Evolutionary conservation across 2,888 invertebrate species (phyloP), one percentile per base, ranked within the genome.

Genomic region (Dicyrtomina minuta): DNA sequence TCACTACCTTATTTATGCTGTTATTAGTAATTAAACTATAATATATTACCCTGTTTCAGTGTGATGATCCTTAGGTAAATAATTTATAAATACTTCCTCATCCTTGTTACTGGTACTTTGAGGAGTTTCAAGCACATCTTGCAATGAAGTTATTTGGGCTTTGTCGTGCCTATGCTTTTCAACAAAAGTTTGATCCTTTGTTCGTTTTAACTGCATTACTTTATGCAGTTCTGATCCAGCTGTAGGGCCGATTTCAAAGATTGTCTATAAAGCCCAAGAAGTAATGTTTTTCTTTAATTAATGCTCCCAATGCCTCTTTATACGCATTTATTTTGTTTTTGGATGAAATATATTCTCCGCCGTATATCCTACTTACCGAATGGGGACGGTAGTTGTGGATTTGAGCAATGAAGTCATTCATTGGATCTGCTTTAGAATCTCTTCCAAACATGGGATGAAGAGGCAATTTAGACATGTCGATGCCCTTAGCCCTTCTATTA

Each of bases 191-290:
- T 88, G 84, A 83, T 96, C 87, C 80, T 88, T 84, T 74, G 87
- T 85, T 60, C 97, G 87, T 82, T 95, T 96, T 13, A 87, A 85
- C 81, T 93, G 92, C 96, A 98, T 98, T 0, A 92, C 88, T 69
- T 87, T 82, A 77, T 90, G 90, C 80, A 89, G 89, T 0, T 87
- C 85, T 0, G 92, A 90, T 80, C 93, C 88, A 78, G 89, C 86
- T 80, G 90, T 91, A 0, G 90, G 87, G 55, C 91, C 90, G 61
- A 97, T 86, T 84, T 98, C 98, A 82, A 98, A 92, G 79, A 98
- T 91, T 0, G 96, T 98, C 93, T 94, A 83, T 46, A 85, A 83
- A 33, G 61, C 26, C 1, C 53, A 56, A 20, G 43, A 17, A 20
- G 24, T 24, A 53, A 53, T 24, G 17, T 4, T 49, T 6, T 49